Base-by-base conservation (phyloP, 1,140 invertebrate genomes). In the Dryas iulia region DNA sequence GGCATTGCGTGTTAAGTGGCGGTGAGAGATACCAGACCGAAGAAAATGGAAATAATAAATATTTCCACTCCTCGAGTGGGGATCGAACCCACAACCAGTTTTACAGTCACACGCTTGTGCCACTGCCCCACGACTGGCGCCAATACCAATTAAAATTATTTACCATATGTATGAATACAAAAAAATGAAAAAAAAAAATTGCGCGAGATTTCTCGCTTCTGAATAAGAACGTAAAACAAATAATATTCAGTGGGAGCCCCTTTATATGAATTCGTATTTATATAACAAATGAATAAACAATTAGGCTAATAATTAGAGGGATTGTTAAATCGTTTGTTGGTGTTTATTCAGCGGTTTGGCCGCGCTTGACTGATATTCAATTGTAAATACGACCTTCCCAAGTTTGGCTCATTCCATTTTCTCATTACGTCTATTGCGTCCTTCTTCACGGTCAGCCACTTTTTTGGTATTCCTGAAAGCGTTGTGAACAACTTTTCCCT, bases 341-440 rank as follows among this genome's bases (percentile, higher is more conserved):
- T 66, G 65, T 66, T 60, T 60, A 33, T 39, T 53, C 57, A 54
- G 31, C 39, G 18, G 39, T 47, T 28, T 31, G 52, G 57, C 21
- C 33, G 59, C 65, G 65, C 57, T 39, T 21, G 39, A 60, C 18
- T 59, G 58, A 54, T 53, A 60, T 53, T 59, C 35, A 59, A 66
- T 66, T 59, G 64, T 53, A 25, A 66, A 53, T 24, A 58, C 65
- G 58, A 66, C 65, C 65, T 66, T 60, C 52, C 26, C 35, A 66
- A 66, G 57, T 66, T 66, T 33, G 65, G 26, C 21, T 31, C 33
- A 35, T 52, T 31, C 59, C 28, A 39, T 66, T 66, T 52, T 52
- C 54, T 24, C 63, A 59, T 65, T 65, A 57, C 30, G 28, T 35
- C 53, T 57, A 35, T 53, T 66, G 26, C 39, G 26, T 53, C 11